These are phyloP conservation scores for Delia radicum DNA, from an alignment of 1,140 invertebrate genomes.

Conservation along the genomic window DNA sequence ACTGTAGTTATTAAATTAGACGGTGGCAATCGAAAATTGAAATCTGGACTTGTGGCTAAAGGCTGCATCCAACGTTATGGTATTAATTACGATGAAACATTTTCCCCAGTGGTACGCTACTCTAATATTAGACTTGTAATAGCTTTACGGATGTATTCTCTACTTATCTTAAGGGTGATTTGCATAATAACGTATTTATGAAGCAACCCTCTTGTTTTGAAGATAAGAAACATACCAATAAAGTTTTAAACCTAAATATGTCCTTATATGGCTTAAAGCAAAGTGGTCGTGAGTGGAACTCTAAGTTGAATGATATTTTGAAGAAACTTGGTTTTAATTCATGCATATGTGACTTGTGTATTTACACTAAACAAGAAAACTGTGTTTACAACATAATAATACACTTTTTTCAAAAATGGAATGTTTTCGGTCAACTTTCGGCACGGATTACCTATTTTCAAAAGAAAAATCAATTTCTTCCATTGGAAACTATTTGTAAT, in stretches of 20 bases:
- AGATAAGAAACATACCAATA: constrained; percentile 2
- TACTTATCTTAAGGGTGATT: constrained; percentile 4
- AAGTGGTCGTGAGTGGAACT: constrained; percentile 45
- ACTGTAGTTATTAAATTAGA: too few relatives aligned
- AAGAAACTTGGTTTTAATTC: constrained; percentile 26
- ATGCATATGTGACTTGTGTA: constrained; percentile 38
- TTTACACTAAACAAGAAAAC: constrained; percentile 35
- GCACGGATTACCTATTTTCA: too few relatives aligned
- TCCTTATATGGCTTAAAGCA: constrained; percentile 51
- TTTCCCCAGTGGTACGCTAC: constrained; percentile 28
- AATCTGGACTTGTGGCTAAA: constrained; percentile 54
- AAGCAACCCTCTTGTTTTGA: constrained; percentile 5
- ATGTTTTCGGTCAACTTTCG: too few relatives aligned
- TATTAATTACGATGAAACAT: constrained; percentile 50
- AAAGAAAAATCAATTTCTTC: too few relatives aligned
- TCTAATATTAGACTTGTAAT: constrained; percentile 32
- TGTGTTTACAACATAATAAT: background rate
- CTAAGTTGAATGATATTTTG: constrained; percentile 33
- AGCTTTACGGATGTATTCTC: constrained; percentile 28
- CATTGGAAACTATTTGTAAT: too few relatives aligned
- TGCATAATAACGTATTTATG: constrained; percentile 14
- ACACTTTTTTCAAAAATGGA: background rate
- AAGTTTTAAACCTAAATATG: constrained; percentile 41
- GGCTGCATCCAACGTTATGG: constrained; percentile 47
- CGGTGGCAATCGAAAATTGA: constrained; percentile 35